Percentiles rank a stretch among this genome's conserved stretches.
Evolutionary conservation across 1,140 invertebrate species (phyloP).

Genomic region (Caenorhabditis briggsae): DNA sequence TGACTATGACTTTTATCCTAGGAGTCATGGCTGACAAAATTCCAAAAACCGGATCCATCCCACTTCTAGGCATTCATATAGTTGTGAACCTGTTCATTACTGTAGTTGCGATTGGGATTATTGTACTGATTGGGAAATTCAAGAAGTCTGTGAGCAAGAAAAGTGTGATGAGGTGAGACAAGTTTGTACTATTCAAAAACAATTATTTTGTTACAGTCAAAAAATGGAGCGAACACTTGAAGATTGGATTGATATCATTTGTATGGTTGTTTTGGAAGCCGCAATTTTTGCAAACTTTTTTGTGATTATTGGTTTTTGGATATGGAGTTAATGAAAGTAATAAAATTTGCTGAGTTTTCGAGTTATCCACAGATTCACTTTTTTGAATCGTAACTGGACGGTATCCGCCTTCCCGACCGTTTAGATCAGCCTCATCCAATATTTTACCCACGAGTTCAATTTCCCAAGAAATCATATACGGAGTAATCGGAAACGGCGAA

Average conservation of each 20-base stretch:
- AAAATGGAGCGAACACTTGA: background rate
- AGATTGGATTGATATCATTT: background rate
- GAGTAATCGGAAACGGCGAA: no score
- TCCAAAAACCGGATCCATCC: background rate
- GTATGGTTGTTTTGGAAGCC: background rate
- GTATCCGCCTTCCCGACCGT: no score
- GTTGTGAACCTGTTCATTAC: background rate
- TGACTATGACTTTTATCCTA: conserved; percentile 3
- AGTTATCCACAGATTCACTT: no score
- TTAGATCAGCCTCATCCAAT: no score
- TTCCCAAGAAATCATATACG: no score
- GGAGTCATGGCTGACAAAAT: conserved; percentile 11
- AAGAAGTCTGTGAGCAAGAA: background rate
- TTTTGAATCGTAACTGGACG: no score
- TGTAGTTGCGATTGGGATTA: background rate
- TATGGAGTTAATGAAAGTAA: no score
- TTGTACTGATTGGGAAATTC: background rate
- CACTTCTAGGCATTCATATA: background rate
- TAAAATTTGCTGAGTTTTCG: no score
- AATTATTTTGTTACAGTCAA: background rate
- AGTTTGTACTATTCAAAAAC: no score
- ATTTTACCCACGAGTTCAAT: no score
- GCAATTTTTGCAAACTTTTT: background rate
- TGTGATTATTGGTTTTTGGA: conserved; percentile 16
- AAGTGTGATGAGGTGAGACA: background rate